Evolutionary conservation across 2,888 invertebrate species (phyloP).

Genomic region (Myathropa florea): DNA sequence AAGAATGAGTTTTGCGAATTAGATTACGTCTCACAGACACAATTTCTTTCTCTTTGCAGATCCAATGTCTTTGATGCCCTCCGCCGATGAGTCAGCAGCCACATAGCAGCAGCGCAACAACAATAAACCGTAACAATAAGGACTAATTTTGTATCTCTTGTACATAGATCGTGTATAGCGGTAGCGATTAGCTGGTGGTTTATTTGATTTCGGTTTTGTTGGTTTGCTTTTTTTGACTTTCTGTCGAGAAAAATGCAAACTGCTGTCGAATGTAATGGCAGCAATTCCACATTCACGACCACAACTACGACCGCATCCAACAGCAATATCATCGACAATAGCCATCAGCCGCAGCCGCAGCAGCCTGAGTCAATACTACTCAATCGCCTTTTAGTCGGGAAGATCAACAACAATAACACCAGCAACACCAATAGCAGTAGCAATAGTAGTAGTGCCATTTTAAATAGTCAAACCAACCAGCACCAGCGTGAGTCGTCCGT

Average conservation of each 20-base stretch:
- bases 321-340: constrained; percentile 66
- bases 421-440: constrained; percentile 35
- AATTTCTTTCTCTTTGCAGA: constrained; percentile 48
- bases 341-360: constrained; percentile 65
- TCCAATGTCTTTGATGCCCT: constrained; percentile 51
- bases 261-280: constrained; percentile 75
- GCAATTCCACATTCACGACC: constrained; percentile 69
- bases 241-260: constrained; percentile 73
- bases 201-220: neutral
- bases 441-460: constrained; percentile 34
- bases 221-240: neutral
- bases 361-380: constrained; percentile 54
- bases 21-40: constrained; percentile 23
- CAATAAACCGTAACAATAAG: neutral
- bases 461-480: constrained; percentile 38
- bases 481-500: constrained; percentile 57
- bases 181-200: neutral
- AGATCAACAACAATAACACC: constrained; percentile 50
- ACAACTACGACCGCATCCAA: constrained; percentile 56
- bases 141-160: neutral
- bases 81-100: constrained; percentile 46
- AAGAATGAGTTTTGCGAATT: neutral
- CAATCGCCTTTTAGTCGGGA: constrained; percentile 64
- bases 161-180: constrained; percentile 3
- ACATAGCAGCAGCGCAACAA: constrained; percentile 45